These are phyloP conservation scores for Notechis scutatus DNA, from an alignment of 2,113 vertebrate species.

Conservation along the genomic window DNA sequence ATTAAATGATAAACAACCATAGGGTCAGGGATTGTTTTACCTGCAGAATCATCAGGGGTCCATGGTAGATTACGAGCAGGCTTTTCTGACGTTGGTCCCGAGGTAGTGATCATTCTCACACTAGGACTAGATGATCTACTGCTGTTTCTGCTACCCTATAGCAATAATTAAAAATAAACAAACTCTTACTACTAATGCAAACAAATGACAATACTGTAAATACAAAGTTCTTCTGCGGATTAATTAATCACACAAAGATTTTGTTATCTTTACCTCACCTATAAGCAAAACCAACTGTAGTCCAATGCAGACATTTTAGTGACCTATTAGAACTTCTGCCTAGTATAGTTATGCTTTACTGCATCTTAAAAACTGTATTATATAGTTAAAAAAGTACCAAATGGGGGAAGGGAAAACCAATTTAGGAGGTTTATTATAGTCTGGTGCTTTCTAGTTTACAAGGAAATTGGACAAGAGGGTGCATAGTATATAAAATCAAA, in stretches of 20 bases:
- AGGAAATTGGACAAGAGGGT: neutral
- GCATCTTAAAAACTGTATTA: neutral
- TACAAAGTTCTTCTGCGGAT: neutral
- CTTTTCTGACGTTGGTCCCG: conserved; percentile 85
- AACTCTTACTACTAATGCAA: neutral
- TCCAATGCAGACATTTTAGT: neutral
- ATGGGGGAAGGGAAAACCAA: neutral
- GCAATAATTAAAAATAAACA: conserved; percentile 7
- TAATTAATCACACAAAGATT: neutral
- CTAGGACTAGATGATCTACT: conserved; percentile 97
- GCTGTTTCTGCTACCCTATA: conserved; percentile 89
- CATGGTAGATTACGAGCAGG: conserved; percentile 78
- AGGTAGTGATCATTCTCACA: conserved; percentile 92
- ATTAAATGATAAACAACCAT: neutral
- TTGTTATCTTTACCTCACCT: neutral
- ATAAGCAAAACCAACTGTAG: neutral
- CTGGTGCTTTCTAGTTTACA: neutral
- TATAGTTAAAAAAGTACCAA: neutral
- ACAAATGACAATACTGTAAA: neutral
- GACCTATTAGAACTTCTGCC: neutral
- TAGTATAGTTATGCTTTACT: neutral
- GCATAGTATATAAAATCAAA: neutral
- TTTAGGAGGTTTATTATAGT: neutral
- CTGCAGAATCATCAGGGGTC: conserved; percentile 86
- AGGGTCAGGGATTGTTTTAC: conserved; percentile 60